Evolutionary conservation across 2,113 vertebrate species (phyloP), one percentile per base, ranked within the genome.

Genomic region (Hydrochoerus hydrochaeris): DNA sequence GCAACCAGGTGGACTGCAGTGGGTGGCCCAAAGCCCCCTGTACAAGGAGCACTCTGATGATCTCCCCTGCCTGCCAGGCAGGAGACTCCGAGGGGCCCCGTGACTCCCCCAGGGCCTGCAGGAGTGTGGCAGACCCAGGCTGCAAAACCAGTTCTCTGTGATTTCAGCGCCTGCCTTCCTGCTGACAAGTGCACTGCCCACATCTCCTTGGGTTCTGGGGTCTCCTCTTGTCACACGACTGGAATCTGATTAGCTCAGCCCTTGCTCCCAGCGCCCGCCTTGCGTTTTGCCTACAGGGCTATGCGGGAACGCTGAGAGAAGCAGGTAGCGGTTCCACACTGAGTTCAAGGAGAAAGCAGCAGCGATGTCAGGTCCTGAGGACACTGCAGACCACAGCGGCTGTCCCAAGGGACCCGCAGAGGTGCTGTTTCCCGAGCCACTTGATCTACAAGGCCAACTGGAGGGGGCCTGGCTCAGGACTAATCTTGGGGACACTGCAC

Each of bases 301-400:
- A 2, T 2, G 38, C 0, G 4, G 73, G 41, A 26, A 12, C 0
- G 4, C 12, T 26, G 38, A 19, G 9, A 38, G 69, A 26, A 24
- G 71, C 71, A 44, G 69, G 22, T 28, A 24, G 24, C 12, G 24
- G 38, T 5, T 5, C 41, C 1, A 13, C 24, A 75, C 41, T 11
- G 6, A 44, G 24, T 26, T 13, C 22, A 44, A 28, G 41, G 41
- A 75, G 71, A 7, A 46, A 46, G 46, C 24, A 6, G 73, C 41
- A 7, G 24, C 38, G 1, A 12, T 75, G 10, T 41, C 24, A 14
- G 73, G 24, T 24, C 73, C 41, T 41, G 10, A 24, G 13, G 73
- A 75, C 44, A 20, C 24, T 13, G n/a, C 26, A 46, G 41, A 46
- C 22, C 24, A 28, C 41, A 7, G 73, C 5, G 3, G 41, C 73